Evolutionary conservation across 2,888 invertebrate species (phyloP).

Genomic region (Dioctria linearis): DNA sequence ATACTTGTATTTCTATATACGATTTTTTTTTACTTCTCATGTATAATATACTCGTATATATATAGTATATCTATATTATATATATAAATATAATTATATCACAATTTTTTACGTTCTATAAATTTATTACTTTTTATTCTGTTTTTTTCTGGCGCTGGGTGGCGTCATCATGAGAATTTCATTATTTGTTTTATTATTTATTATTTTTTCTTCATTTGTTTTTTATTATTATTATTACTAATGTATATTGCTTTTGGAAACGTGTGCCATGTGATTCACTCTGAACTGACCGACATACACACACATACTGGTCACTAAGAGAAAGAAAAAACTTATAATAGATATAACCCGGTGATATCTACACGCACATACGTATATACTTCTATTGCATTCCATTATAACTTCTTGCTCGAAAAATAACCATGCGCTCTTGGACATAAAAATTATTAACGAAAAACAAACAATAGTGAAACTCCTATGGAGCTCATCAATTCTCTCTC

Average conservation of each 20-base stretch:
- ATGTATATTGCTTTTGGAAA: conserved; percentile 50
- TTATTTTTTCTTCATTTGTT: too few species aligned
- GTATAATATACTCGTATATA: conserved; percentile 53
- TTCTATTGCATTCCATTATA: neutral
- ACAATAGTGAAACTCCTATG: too few species aligned
- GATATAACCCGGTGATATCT: conserved; percentile 17
- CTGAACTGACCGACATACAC: too few species aligned
- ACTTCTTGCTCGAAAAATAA: conserved; percentile 17
- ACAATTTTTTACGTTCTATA: conserved; percentile 54
- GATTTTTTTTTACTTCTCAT: conserved; percentile 21
- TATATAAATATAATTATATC: conserved; percentile 58
- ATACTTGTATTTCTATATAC: conserved; percentile 52
- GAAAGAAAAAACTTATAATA: neutral
- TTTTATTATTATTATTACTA: neutral
- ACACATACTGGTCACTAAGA: conserved; percentile 37
- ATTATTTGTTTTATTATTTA: neutral
- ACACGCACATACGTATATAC: too few species aligned
- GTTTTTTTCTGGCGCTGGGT: neutral
- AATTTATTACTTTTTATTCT: conserved; percentile 45
- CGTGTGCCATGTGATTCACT: conserved; percentile 3
- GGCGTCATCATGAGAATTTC: conserved; percentile 13
- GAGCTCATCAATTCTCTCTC: too few species aligned
- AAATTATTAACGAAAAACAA: neutral
- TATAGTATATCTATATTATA: conserved; percentile 55
- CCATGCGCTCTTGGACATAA: neutral